Evolutionary conservation across 1,140 invertebrate species (phyloP).

Genomic region (Physella acuta): DNA sequence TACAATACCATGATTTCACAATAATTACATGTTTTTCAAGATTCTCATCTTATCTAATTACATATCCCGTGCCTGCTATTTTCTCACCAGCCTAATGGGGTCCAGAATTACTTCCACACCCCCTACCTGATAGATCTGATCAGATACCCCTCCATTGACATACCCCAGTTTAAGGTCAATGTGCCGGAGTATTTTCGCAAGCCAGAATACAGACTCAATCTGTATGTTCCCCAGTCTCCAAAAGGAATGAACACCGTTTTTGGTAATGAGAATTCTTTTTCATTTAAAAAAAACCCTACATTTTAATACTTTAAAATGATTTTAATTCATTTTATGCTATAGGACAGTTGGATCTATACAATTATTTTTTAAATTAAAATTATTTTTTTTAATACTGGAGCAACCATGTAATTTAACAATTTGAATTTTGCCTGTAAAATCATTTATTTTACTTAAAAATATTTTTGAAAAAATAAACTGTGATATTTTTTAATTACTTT

Average conservation of each 20-base stretch:
- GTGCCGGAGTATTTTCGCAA: conserved; percentile 88
- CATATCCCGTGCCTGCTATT: background rate
- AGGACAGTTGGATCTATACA: no score
- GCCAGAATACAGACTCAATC: conserved; percentile 83
- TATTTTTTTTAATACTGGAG: no score
- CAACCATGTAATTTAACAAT: no score
- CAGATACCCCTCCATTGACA: conserved; percentile 85
- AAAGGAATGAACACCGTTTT: conserved; percentile 82
- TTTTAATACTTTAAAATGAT: no score
- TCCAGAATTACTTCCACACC: conserved; percentile 88
- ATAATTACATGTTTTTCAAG: background rate
- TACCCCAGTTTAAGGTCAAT: conserved; percentile 94
- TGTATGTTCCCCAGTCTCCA: conserved; percentile 94
- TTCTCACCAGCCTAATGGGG: conserved; percentile 75
- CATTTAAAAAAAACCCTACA: no score
- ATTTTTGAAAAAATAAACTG: no score
- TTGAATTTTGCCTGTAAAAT: no score
- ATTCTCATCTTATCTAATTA: background rate
- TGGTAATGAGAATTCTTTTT: no score
- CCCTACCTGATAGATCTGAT: conserved; percentile 88
- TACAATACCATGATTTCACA: background rate
- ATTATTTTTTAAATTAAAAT: no score
- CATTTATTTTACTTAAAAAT: no score
- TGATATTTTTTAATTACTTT: no score
- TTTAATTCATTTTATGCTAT: no score